Evolutionary conservation across 2,888 invertebrate species (phyloP), one percentile per base, ranked within the genome.

Genomic region (Thecocarcelia acutangulata): DNA sequence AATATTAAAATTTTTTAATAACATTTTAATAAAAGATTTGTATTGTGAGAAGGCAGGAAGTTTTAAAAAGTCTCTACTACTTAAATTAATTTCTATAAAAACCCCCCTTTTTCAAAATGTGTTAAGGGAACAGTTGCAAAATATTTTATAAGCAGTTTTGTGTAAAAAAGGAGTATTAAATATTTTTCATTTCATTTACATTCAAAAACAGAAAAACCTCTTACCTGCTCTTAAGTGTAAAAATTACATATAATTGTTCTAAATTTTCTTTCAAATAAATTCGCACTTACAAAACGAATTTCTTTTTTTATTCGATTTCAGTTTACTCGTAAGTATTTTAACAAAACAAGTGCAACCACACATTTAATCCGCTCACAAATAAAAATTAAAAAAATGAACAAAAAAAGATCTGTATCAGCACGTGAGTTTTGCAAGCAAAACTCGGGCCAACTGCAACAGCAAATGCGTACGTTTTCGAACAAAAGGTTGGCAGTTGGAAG

Each of bases 341-440:
- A 28, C 15, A 24, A 69, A 61, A 28, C 59, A 68, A 76, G 48
- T 61, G 59, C 68, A 50, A 59, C 1, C 42, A 56, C 46, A 61
- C 11, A 54, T 76, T 61, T 66, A 73, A 73, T 59, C 78, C 44
- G 44, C 17, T 61, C 17, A 28, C 59, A 72, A 52, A 33, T 1
- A 33, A 5, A 33, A 33, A 33, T 9, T 9, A 33, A 33, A 44
- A 54, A 8, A 40, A 0, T 11, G 9, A 42, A 21, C 19, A 40
- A 42, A 0, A 3, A 19, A 61, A 74, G 82, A 82, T 82, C 42
- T 21, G 0, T 82, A 82, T 82, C 82, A 78, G 64, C 70, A 78
- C 82, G 82, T 78, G 78, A 74, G 69, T 64, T 78, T 74, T 24
- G 58, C 78, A 37, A 70, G 46, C 17, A 33, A 37, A 44, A 70